Evolutionary conservation across 1,140 invertebrate genomes (phyloP), one percentile per base, ranked within the genome.

Genomic region (Drosophila tani): DNA sequence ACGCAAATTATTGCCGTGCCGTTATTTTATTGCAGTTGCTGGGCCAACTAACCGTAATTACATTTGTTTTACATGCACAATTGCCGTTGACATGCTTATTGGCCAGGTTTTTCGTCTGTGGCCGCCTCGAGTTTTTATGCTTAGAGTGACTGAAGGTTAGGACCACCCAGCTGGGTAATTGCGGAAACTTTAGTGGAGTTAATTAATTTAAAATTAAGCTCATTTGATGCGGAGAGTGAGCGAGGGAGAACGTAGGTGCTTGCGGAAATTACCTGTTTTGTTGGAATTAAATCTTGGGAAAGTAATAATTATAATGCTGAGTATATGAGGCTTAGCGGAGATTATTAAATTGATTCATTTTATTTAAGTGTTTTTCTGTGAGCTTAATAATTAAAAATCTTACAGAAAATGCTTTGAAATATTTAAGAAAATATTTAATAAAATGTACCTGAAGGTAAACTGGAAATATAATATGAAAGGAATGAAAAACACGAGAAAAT

Each of bases 61-160:
- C 82, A 81, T 82, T 86, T 81, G 82, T 86, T 83, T 82, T 82
- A 82, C 82, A 82, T 69, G 75, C 58, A 50, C 81, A 86, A 86
- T 86, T 82, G 64, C 75, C 62, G 75, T 69, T 86, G 79, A 86
- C 79, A 63, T 86, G 75, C 69, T 79, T 64, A 85, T 73, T 73
- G 70, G 70, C 45, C 69, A 50, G 35, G 29, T 60, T 73, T 73
- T 71, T 50, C 19, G 65, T 67, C 57, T 65, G 58, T 50, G 32
- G 53, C 56, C 64, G 59, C 49, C 21, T 47, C 51, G 43, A 17
- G n/a, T 32, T 74, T 56, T 56, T 29, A 41, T 56, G 57, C 55
- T 69, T 69, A 57, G 60, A 32, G 47, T 38, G 56, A 47, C 76
- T 60, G 82, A 84, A 85, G 82, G 82, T 81, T 85, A 76, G 78